phyloP scores from a whole-genome alignment of 1,140 invertebrate genomes.

The Drosophila rhopaloa region DNA sequence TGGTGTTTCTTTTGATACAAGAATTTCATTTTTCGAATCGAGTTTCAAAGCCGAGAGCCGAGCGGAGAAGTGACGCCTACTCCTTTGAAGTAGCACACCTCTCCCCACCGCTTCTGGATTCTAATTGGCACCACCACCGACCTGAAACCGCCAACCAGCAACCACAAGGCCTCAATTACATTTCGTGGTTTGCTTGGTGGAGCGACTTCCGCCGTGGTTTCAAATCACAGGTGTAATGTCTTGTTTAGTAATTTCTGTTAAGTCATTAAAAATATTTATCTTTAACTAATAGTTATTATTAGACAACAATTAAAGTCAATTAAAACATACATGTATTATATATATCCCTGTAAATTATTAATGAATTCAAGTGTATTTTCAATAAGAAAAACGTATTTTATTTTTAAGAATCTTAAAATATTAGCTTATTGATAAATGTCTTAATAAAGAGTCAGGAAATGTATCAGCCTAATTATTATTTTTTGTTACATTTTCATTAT shows the following conservation, averaged over 20 bases:
- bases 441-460: too few species aligned
- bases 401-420: too few species aligned
- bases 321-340: too few species aligned
- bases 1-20: constrained; percentile 70
- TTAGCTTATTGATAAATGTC: too few species aligned
- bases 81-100: constrained; percentile 16
- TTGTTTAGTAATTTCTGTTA: constrained; percentile 9
- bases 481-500: too few species aligned
- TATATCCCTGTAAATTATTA: too few species aligned
- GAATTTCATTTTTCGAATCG: constrained; percentile 64
- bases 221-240: constrained; percentile 3
- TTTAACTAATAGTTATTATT: constrained; percentile 31
- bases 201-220: neutral
- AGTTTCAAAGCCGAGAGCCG: constrained; percentile 36
- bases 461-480: too few species aligned
- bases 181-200: constrained; percentile 14
- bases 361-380: too few species aligned
- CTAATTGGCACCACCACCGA: constrained; percentile 42
- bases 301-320: neutral
- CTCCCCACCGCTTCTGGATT: constrained; percentile 19
- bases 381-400: too few species aligned
- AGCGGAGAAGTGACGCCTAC: constrained; percentile 2
- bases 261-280: constrained; percentile 31
- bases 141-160: constrained; percentile 15
- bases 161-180: constrained; percentile 53